Evolutionary conservation across 2,113 vertebrate genomes (phyloP).

Genomic region (Leptocoma aspasia): DNA sequence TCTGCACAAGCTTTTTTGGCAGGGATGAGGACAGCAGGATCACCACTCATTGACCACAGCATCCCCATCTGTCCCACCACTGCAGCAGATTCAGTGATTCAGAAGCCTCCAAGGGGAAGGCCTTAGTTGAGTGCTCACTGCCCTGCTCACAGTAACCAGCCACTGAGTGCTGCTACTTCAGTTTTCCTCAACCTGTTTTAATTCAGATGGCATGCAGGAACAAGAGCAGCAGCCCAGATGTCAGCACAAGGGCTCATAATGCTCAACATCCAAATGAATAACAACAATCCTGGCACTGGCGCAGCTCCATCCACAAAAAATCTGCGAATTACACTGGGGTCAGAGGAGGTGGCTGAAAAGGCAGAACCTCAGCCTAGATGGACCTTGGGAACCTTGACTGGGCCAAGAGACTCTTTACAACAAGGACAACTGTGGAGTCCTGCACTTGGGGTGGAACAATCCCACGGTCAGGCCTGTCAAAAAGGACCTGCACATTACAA

Average conservation of each 20-base stretch:
- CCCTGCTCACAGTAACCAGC: background rate
- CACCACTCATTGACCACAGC: background rate
- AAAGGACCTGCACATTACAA: background rate
- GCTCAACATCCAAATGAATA: background rate
- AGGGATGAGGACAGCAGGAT: background rate
- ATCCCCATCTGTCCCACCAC: background rate
- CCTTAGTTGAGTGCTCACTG: fast-evolving
- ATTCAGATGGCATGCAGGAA: background rate
- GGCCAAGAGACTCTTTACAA: background rate
- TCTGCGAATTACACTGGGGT: fast-evolving
- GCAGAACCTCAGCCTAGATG: background rate
- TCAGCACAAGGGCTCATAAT: background rate
- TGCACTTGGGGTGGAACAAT: background rate
- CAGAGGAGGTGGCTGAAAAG: background rate
- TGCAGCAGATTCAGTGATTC: background rate
- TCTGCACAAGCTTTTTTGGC: background rate
- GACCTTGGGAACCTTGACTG: background rate
- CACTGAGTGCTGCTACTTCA: background rate
- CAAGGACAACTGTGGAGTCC: background rate
- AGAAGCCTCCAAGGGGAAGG: background rate
- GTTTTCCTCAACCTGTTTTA: background rate
- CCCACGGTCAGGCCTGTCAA: background rate
- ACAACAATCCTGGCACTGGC: background rate
- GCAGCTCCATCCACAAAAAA: background rate
- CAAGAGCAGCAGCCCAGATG: background rate